Base-by-base conservation (phyloP, 1,140 invertebrate species). In the Stratiolaelaps scimitus region DNA sequence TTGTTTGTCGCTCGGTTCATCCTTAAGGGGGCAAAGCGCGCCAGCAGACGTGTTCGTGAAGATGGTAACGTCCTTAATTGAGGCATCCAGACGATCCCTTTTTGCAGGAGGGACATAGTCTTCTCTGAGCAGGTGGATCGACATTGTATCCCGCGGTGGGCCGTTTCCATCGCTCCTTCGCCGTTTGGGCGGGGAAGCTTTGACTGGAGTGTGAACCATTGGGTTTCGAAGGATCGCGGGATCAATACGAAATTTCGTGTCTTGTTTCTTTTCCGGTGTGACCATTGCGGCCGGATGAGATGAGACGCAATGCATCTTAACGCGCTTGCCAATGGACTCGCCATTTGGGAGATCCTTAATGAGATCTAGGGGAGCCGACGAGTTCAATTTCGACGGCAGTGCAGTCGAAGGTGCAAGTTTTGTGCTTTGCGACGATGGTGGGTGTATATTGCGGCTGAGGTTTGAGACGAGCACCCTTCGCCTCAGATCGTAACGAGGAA, bases 391-490 rank as follows among this genome's bases (percentile, higher is more conserved):
- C 53, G 53, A 60, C 15, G 53, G 53, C 20, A 60, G 23, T 15
- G 34, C 53, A 60, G 34, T 40, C 34, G 10, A 40, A 40, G 15
- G 34, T 2, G 26, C 26, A 26, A 60, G 15, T 60, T 60, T 34
- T 2, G 53, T 26, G 17, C 10, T 40, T 40, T 40, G 34, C 34
- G 34, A 40, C 4, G 34, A 10, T n/a, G 28, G 47, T 23, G 47
- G 47, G 47, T 28, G 20, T 1, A 60, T 34, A 60, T 26, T 13
- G 17, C 53, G 53, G 10, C 10, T 60, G 26, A 60, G 53, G 10
- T 60, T 60, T 34, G 53, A 60, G 15, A 60, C 53, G 10, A 60
- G 53, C 1, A 60, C 53, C 4, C 53, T 15, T 26, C 53, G 53
- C 23, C 53, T 1, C 15, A 60, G 34, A 10, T 60, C 53, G 26